phyloP scores from a whole-genome alignment of 1,140 invertebrate genomes.

The Yoshiicerus persimilis region DNA sequence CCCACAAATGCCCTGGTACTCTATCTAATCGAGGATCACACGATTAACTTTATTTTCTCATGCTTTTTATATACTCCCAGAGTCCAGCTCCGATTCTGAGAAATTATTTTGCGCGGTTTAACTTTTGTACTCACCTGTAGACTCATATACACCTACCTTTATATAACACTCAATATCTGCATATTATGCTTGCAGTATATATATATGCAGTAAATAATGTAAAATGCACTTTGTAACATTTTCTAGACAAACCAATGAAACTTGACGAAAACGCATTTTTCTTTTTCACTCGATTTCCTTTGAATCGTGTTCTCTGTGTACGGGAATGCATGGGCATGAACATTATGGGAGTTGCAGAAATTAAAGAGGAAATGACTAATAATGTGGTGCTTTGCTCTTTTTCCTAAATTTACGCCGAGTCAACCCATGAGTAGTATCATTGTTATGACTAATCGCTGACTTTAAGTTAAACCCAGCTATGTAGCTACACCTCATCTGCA shows the following conservation, averaged over 20 bases:
- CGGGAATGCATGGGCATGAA: no score
- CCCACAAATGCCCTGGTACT: neutral
- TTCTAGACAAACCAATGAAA: neutral
- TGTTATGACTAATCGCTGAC: neutral
- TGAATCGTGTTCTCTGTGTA: neutral
- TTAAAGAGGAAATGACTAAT: neutral
- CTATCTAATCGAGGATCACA: neutral
- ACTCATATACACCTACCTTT: no score
- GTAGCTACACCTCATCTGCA: no score
- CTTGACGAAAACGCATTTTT: neutral
- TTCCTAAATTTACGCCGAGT: neutral
- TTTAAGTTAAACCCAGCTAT: neutral
- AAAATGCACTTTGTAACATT: neutral
- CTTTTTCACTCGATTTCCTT: neutral
- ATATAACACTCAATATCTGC: no score
- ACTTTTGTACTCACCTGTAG: no score
- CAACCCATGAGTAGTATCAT: neutral
- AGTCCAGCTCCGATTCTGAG: neutral
- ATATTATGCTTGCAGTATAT: no score
- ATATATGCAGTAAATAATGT: neutral
- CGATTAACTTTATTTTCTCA: neutral
- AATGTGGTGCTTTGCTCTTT: neutral
- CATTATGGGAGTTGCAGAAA: neutral
- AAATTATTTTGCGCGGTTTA: neutral
- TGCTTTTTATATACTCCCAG: neutral